Conservation (phyloP, 2,113 vertebrate species). For the Lamprologus callipterus region DNA sequence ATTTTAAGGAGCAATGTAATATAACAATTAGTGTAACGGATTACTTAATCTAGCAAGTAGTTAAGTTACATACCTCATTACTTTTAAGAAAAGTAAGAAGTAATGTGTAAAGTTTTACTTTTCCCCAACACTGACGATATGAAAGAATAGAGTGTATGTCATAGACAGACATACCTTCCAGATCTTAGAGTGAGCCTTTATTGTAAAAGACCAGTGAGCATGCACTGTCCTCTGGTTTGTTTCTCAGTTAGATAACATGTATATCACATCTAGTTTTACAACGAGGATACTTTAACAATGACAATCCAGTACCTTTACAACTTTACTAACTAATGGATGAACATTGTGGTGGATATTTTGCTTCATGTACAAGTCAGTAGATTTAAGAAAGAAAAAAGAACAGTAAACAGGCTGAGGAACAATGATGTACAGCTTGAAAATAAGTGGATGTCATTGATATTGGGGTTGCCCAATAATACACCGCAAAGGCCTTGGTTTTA, state of each 20-base stretch:
- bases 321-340: neutral
- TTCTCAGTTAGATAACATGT: neutral
- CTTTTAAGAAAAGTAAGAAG: neutral
- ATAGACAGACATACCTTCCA: neutral
- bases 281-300: neutral
- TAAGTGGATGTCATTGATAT: neutral
- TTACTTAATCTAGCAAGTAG: neutral
- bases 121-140: rapidly evolving
- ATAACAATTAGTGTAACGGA: neutral
- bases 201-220: neutral
- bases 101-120: neutral
- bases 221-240: neutral
- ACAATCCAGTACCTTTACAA: neutral
- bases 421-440: neutral
- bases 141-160: neutral
- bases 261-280: neutral
- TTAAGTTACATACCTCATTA: neutral
- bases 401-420: neutral
- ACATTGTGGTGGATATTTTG: neutral
- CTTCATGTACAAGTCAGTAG: neutral
- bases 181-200: neutral
- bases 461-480: neutral
- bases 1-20: neutral
- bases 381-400: neutral
- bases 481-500: neutral